Percentiles rank a stretch among this genome's conserved stretches.
phyloP scores from a whole-genome alignment of 2,113 vertebrate genomes.

The Cervus canadensis region DNA sequence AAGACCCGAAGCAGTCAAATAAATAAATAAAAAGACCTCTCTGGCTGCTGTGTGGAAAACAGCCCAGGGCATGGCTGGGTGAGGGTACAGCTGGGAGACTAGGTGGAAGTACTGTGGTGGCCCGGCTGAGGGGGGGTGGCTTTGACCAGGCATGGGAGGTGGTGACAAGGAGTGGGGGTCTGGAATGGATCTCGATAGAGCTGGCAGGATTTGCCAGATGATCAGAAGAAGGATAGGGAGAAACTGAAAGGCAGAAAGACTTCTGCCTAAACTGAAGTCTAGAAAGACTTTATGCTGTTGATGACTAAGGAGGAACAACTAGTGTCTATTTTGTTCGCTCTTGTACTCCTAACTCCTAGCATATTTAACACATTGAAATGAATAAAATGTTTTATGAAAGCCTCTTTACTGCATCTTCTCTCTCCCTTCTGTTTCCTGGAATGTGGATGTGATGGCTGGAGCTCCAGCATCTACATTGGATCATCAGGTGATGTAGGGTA shows the following conservation, averaged over 20 bases:
- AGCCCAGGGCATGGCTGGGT: background rate
- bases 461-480: background rate
- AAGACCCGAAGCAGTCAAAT: background rate
- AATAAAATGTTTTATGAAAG: background rate
- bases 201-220: background rate
- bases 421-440: background rate
- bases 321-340: background rate
- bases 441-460: background rate
- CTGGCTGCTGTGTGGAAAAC: background rate
- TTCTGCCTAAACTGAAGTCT: background rate
- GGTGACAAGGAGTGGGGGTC: background rate
- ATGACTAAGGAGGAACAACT: background rate
- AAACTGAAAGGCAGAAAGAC: background rate
- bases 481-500: background rate
- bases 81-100: background rate
- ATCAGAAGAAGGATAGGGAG: background rate
- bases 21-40: background rate
- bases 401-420: background rate
- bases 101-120: background rate
- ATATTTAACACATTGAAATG: background rate
- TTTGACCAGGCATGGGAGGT: background rate
- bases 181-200: background rate
- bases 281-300: background rate
- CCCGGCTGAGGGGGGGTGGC: background rate
- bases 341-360: background rate